Evolutionary conservation across 1,140 invertebrate genomes (phyloP), one percentile per base, ranked within the genome.

Genomic region (Anoplophora glabripennis): DNA sequence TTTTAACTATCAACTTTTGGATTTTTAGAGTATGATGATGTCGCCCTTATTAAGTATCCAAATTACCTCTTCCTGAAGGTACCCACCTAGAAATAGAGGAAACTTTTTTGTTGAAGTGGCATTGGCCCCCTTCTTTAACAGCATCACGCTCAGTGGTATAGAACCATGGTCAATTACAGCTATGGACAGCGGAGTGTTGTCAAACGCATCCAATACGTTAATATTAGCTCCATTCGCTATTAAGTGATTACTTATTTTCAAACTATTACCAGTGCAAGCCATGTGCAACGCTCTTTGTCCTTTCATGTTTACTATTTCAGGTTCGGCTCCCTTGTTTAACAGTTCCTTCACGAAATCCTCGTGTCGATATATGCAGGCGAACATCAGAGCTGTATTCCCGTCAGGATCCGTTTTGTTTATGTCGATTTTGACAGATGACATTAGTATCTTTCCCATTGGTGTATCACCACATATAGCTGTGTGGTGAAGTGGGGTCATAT

Each of bases 31-130:
- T n/a, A n/a, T n/a, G n/a, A n/a, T n/a, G n/a, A n/a, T n/a, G n/a
- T n/a, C n/a, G n/a, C n/a, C n/a, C n/a, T n/a, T n/a, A n/a, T n/a
- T n/a, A n/a, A n/a, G n/a, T n/a, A n/a, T n/a, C n/a, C n/a, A n/a
- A n/a, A n/a, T n/a, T n/a, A n/a, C n/a, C n/a, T n/a, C n/a, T n/a
- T n/a, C n/a, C 21, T 28, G 21, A n/a, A n/a, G 21, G 21, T 28
- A 28, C 18, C 44, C 44, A 54, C 52, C 52, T 34, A 54, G 33
- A 7, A 54, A 35, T 33, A 54, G 17, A 5, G 52, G 52, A 35
- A 54, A 54, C 9, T 17, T 17, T 35, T 54, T 54, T 10, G 3
- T 8, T 4, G 10, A 38, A 4, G 33, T 12, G 0, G n/a, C n/a
- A 35, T 44, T 5, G 7, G 52, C 52, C 4, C 52, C 52, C 14